Percentiles rank a stretch among this genome's conserved stretches.
These are phyloP conservation scores for Tribolium madens DNA, from an alignment of 1,140 invertebrate species.

Conservation along the genomic window DNA sequence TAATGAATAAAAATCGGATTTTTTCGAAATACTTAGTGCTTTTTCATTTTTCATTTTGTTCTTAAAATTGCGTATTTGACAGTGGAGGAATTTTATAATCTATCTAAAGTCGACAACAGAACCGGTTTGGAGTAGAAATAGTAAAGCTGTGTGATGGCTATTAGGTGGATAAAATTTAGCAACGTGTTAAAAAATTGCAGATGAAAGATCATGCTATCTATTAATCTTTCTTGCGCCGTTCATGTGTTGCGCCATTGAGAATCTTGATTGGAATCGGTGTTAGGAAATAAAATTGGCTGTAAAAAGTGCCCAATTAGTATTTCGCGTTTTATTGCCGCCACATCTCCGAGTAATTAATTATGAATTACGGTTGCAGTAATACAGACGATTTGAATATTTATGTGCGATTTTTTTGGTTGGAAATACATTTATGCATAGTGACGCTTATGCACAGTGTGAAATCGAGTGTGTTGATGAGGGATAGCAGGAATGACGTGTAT, in stretches of 20 bases:
- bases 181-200: neutral
- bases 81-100: no score
- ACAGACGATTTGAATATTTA: no score
- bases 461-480: neutral
- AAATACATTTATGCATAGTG: neutral
- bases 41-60: no score
- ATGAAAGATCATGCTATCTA: neutral
- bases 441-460: neutral
- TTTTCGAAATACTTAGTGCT: no score
- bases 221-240: neutral
- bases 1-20: no score
- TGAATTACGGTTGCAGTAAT: neutral
- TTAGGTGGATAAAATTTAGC: neutral
- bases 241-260: neutral
- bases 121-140: neutral
- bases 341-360: neutral
- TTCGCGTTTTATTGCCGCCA: neutral
- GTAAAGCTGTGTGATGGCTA: neutral
- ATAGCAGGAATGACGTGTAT: neutral
- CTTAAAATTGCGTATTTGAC: no score
- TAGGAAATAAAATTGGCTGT: neutral
- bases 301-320: constrained; percentile 28
- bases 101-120: neutral
- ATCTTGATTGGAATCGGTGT: neutral
- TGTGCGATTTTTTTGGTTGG: neutral